These are phyloP conservation scores for Dermatophagoides farinae DNA, from an alignment of 1,140 invertebrate genomes.

Conservation along the genomic window DNA sequence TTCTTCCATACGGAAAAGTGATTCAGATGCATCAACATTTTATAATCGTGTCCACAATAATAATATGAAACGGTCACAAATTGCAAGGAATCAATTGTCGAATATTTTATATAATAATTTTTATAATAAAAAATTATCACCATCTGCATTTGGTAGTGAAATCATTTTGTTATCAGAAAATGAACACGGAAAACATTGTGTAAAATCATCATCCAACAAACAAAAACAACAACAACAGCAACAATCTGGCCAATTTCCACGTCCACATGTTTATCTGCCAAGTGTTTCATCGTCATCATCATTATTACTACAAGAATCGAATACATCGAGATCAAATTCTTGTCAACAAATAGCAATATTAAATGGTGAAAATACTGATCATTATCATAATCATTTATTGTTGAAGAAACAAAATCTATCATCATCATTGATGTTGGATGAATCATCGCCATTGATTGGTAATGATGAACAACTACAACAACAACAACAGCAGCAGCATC, in stretches of 20 bases:
- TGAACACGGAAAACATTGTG: neutral
- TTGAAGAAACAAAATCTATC: neutral
- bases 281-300: neutral
- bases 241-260: constrained; percentile 1
- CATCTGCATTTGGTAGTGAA: constrained; percentile 2
- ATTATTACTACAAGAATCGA: neutral
- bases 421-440: neutral
- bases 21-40: constrained; percentile 4
- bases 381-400: constrained; percentile 5
- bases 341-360: neutral
- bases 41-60: neutral
- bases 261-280: neutral
- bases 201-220: neutral
- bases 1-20: neutral
- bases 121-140: constrained; percentile 1
- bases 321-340: neutral
- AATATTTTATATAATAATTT: constrained; percentile 6
- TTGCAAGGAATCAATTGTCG: constrained; percentile 1
- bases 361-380: neutral
- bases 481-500: no score
- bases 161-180: neutral
- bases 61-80: constrained; percentile 5
- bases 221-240: neutral
- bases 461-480: no score
- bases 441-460: neutral